Conservation (phyloP, 2,888 invertebrate genomes). For the Phaonia tiefii region DNA sequence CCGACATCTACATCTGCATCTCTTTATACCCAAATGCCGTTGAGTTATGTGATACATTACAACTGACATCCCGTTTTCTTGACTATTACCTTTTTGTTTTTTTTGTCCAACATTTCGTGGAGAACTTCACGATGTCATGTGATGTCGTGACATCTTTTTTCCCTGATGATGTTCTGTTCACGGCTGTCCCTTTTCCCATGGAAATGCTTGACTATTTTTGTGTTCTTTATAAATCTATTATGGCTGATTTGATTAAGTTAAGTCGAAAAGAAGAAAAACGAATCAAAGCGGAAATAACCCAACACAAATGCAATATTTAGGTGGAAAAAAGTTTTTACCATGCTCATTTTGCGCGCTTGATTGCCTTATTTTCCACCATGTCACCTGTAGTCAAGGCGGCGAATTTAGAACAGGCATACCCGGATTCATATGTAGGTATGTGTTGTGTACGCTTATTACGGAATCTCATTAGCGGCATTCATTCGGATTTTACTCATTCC, state of each 20-base stretch:
- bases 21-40: not conserved
- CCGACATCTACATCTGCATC: not conserved
- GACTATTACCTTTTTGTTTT: slow-evolving; percentile 28
- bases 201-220: slow-evolving; percentile 3
- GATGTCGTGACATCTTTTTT: slow-evolving; percentile 25
- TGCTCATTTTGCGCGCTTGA: slow-evolving; percentile 52
- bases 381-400: slow-evolving; percentile 30
- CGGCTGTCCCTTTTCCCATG: not conserved
- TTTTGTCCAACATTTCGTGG: not conserved
- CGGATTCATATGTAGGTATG: not conserved
- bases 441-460: not conserved
- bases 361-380: slow-evolving; percentile 65
- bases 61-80: not conserved
- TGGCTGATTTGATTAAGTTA: slow-evolving; percentile 23
- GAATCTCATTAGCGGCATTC: slow-evolving; percentile 32
- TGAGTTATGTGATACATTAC: slow-evolving; percentile 21
- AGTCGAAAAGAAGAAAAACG: not conserved
- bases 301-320: slow-evolving; percentile 27
- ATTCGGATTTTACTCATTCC: not conserved
- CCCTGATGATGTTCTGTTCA: not conserved
- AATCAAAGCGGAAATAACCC: not conserved
- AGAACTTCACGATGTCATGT: slow-evolving; percentile 18
- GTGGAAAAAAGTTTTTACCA: slow-evolving; percentile 16
- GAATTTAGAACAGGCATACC: too few species aligned
- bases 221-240: slow-evolving; percentile 23